Base-by-base conservation (phyloP, 2,888 invertebrate species). In the Ectemnius cavifrons region DNA sequence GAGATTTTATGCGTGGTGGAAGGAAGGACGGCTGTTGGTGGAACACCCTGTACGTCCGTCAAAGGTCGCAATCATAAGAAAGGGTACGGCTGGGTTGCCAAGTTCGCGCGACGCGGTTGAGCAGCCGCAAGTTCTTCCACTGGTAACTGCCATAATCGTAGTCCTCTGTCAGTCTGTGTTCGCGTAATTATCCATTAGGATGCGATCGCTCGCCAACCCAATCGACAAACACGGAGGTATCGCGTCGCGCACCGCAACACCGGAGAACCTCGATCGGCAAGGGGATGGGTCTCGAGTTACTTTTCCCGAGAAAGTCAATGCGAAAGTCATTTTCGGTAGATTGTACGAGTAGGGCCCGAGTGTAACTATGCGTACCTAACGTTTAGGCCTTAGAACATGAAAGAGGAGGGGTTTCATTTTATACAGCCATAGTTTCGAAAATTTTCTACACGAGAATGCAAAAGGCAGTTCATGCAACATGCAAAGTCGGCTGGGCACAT, bases 301-400 rank as follows among this genome's bases (percentile, higher is more conserved):
- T 74, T 68, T 61, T 37, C 37, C 71, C 27, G 72, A 74, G 79
- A 83, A 83, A 83, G 83, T 83, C 76, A 83, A 81, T 67, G 79
- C 79, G 83, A 83, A 83, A 83, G 83, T 83, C 72, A 73, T 59
- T 73, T 77, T 81, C 83, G 79, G 66, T 83, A 83, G 82, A 67
- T 77, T 71, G 76, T 75, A 79, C 68, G 73, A 23, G 62, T 83
- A 79, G 75, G 73, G 71, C 71, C 80, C 81, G 80, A 81, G 72
- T 69, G 47, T 59, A 81, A 83, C 74, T 37, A 59, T 82, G 83
- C 83, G 88, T 88, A 88, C 86, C 85, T 87, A 84, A 85, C 82
- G 67, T 79, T 80, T 88, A 89, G 88, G 88, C 88, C 87, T 88
- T 89, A 86, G 88, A 78, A 63, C 57, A 71, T 49, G 68, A 66